Evolutionary conservation across 2,113 vertebrate species (phyloP).

Genomic region (Pteropus alecto): DNA sequence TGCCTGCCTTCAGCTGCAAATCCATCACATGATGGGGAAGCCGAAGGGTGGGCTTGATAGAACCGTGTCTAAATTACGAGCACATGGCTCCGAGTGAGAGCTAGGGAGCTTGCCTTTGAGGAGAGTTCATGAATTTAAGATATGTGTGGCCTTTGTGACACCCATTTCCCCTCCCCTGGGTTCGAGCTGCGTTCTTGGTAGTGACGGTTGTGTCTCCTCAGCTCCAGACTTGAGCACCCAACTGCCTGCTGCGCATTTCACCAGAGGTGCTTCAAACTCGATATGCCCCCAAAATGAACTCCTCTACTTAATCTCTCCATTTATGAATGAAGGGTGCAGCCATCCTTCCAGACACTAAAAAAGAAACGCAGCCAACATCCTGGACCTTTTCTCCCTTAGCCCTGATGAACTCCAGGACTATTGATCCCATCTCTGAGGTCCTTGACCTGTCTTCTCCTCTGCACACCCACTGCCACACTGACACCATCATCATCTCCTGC

Average conservation of each 20-base stretch:
- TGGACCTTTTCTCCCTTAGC: not conserved
- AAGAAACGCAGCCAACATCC: not conserved
- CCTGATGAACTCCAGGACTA: not conserved
- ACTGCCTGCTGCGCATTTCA: not conserved
- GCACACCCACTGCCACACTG: not conserved
- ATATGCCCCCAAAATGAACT: no score
- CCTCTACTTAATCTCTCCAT: not conserved
- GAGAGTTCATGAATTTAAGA: not conserved
- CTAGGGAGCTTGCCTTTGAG: not conserved
- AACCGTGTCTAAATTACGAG: not conserved
- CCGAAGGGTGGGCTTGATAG: fast-evolving
- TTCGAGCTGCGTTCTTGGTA: not conserved
- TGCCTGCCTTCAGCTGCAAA: not conserved
- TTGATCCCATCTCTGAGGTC: not conserved
- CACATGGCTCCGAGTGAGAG: fast-evolving
- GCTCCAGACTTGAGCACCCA: not conserved
- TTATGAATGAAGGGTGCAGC: not conserved
- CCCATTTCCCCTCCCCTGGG: not conserved
- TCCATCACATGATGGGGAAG: fast-evolving
- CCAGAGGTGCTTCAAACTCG: not conserved
- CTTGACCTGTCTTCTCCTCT: not conserved
- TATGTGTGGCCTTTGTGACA: fast-evolving
- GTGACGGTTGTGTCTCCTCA: not conserved
- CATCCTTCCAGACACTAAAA: not conserved
- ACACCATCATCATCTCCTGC: not conserved